Conservation (phyloP, 2,888 invertebrate species). For the Galeopsomyia nigrocyanea region DNA sequence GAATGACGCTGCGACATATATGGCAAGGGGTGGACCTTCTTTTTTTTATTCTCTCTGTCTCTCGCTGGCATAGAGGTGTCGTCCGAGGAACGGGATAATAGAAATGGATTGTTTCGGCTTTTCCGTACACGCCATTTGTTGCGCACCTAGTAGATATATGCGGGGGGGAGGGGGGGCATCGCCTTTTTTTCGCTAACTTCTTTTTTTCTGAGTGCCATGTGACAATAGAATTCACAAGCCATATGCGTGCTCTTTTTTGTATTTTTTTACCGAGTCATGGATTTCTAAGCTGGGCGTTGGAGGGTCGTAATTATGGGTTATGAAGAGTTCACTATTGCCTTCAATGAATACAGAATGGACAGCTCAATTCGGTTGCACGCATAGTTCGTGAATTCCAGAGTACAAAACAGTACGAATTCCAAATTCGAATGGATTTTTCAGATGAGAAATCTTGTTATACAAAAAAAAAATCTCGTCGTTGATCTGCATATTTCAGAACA, state of each 20-base stretch:
- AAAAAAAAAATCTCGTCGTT: too few relatives aligned
- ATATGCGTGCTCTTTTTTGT: conserved; percentile 35
- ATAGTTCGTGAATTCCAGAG: too few relatives aligned
- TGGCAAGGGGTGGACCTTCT: conserved; percentile 2
- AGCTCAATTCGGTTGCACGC: too few relatives aligned
- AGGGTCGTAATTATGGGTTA: conserved; percentile 24
- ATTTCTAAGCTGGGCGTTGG: neutral
- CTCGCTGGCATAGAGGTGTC: too few relatives aligned
- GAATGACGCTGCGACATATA: conserved; percentile 42
- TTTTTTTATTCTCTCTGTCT: neutral
- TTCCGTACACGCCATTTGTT: conserved; percentile 32
- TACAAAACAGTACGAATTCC: too few relatives aligned
- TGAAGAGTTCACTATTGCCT: neutral
- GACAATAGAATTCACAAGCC: conserved; percentile 25
- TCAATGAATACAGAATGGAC: neutral
- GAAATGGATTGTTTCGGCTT: conserved; percentile 46
- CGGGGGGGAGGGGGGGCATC: neutral
- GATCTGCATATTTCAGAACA: too few relatives aligned
- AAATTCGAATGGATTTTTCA: too few relatives aligned
- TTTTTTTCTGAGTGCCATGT: conserved; percentile 17
- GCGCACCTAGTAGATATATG: neutral
- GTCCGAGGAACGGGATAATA: conserved; percentile 29
- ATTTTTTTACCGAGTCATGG: conserved; percentile 33
- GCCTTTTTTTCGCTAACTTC: conserved; percentile 28
- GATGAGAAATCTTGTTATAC: too few relatives aligned